Evolutionary conservation across 2,797 vertebrate species (phyloP), one percentile per base, ranked within the genome.

Genomic region (Lindbergichthys nudifrons): DNA sequence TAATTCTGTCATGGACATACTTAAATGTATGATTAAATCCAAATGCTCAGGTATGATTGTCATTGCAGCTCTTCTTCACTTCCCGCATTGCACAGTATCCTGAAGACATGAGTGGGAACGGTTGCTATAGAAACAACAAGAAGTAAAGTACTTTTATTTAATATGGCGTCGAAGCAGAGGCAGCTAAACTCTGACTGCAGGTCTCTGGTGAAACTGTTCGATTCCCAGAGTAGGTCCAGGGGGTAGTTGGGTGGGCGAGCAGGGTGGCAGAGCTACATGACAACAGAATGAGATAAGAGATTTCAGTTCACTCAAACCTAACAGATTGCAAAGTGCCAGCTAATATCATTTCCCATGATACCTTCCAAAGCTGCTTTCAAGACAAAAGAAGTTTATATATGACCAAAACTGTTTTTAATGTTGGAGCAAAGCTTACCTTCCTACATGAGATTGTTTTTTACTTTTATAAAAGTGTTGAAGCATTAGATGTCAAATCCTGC

Each of bases 111-210:
- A 89, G 87, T 86, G 82, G 84, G 86, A 91, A 88, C 85, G 82
- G 94, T 95, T 95, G 94, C 94, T 92, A 95, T 95, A 93, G 94
- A 92, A 93, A 95, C 93, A 57, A 82, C 88, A 83, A 85, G 85
- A 75, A 91, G 65, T 86, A 89, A 90, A 88, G 83, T 83, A 73
- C 80, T 93, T 92, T 89, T 79, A 80, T 50, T 85, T 82, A 89
- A 85, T 87, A 79, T 75, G 77, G 69, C 77, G 81, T 87, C 87
- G 70, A 54, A 81, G 81, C 75, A 86, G 74, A 87, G 51, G 79
- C 81, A 87, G 81, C 64, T 81, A 79, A 89, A 90, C 81, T 87
- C 82, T 68, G 77, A 87, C 77, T 73, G 73, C 74, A 74, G 74
- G 77, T 80, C 71, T 87, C 75, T 58, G n/a, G 43, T 46, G 82